A percentile compares a stretch with the other conserved stretches of the same genome.
Evolutionary conservation across 1,140 invertebrate species (phyloP).

Genomic region (Camponotus vicinus): DNA sequence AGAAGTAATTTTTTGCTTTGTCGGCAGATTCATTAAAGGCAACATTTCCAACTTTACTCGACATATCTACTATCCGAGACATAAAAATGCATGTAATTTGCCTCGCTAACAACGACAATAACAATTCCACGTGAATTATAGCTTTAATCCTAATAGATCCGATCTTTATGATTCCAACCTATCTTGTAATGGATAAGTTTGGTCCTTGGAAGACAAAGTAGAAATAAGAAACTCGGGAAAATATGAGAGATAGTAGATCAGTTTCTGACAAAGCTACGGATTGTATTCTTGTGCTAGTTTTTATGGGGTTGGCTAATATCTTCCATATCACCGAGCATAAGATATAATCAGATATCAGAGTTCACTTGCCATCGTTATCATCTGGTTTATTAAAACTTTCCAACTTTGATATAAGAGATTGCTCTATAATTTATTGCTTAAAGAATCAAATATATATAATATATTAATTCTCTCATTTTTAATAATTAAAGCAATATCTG

Average conservation of each 20-base stretch:
- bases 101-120: slow-evolving; percentile 46
- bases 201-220: slow-evolving; percentile 31
- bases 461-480: too few species aligned
- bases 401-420: background rate
- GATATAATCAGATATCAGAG: background rate
- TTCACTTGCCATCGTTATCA: background rate
- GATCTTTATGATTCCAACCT: slow-evolving; percentile 30
- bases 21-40: slow-evolving; percentile 16
- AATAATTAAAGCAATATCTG: background rate
- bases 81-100: slow-evolving; percentile 52
- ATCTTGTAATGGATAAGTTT: slow-evolving; percentile 56
- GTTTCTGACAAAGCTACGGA: background rate
- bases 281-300: slow-evolving; percentile 28
- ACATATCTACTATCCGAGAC: background rate
- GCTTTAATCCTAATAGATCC: slow-evolving; percentile 51
- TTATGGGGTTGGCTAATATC: background rate
- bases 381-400: background rate
- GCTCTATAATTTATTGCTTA: background rate
- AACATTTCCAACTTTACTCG: background rate
- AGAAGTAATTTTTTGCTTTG: slow-evolving; percentile 1
- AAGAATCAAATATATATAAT: too few species aligned
- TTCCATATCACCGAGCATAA: background rate
- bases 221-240: slow-evolving; percentile 10
- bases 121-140: slow-evolving; percentile 33
- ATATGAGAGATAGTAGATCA: slow-evolving; percentile 47